Evolutionary conservation across 2,797 vertebrate species (phyloP).

Genomic region (Rallus crepitans): DNA sequence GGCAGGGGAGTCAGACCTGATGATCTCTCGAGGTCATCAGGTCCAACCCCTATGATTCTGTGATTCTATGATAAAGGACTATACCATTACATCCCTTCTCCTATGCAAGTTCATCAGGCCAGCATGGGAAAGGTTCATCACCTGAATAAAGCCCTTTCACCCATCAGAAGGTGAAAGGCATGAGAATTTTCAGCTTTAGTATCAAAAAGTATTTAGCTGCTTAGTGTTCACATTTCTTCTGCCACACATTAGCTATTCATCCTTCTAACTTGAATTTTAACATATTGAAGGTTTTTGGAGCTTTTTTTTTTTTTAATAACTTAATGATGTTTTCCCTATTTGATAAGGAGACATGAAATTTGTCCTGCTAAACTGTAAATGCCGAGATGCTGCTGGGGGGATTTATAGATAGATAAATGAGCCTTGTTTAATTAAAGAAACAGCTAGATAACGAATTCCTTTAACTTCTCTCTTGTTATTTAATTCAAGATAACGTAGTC

Average conservation of each 20-base stretch:
- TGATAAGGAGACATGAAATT: not conserved
- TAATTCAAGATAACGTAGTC: not conserved
- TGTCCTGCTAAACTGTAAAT: not conserved
- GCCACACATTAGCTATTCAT: not conserved
- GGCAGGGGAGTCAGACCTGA: no score
- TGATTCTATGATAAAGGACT: not conserved
- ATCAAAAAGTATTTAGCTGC: not conserved
- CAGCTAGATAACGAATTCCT: not conserved
- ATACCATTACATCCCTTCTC: not conserved
- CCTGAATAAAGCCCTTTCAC: not conserved
- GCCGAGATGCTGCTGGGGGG: not conserved
- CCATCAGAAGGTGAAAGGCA: not conserved
- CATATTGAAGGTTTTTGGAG: not conserved
- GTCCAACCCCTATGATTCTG: no score
- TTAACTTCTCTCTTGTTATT: constrained; percentile 2
- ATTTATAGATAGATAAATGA: constrained; percentile 1
- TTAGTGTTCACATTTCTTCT: not conserved
- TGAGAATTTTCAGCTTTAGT: not conserved
- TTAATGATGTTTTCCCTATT: not conserved
- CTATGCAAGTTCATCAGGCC: not conserved
- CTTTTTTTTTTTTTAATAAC: not conserved
- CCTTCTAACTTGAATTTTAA: not conserved
- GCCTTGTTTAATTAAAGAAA: constrained; percentile 36
- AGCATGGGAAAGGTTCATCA: not conserved
- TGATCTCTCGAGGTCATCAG: no score